Conservation (phyloP, 2,113 vertebrate species). For the Rhizomys pruinosus region DNA sequence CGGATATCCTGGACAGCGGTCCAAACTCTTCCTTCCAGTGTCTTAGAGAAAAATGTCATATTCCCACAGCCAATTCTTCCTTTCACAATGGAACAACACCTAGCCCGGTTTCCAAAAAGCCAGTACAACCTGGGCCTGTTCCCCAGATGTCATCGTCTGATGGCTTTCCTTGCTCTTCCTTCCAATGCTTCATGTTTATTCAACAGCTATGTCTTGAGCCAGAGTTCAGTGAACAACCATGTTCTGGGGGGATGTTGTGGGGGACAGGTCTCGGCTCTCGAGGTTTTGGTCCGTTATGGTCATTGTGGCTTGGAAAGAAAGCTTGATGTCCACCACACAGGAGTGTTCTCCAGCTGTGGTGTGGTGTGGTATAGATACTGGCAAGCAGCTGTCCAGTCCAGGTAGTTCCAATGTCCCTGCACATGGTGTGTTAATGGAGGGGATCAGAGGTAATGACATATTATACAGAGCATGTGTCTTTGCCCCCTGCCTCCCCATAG, state of each 20-base stretch:
- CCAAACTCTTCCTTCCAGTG: constrained; percentile 86
- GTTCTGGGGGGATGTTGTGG: background rate
- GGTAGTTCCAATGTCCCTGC: background rate
- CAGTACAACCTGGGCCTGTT: constrained; percentile 56
- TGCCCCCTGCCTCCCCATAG: background rate
- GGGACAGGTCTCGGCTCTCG: no score
- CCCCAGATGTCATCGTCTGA: background rate
- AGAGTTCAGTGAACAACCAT: rapidly evolving
- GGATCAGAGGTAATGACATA: background rate
- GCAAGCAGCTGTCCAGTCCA: background rate
- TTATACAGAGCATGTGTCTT: rapidly evolving
- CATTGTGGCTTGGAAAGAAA: rapidly evolving
- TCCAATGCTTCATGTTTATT: background rate
- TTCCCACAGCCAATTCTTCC: constrained; percentile 82
- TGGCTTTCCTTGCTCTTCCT: background rate
- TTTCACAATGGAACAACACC: constrained; percentile 67
- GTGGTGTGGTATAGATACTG: background rate
- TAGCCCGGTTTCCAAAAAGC: constrained; percentile 43
- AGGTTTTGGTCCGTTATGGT: background rate
- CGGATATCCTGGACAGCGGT: constrained; percentile 86
- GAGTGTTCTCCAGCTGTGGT: background rate
- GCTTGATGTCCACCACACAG: background rate
- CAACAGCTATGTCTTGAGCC: background rate
- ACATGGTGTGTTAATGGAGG: rapidly evolving
- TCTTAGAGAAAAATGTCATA: constrained; percentile 85